Evolutionary conservation across 2,797 vertebrate genomes (phyloP), one percentile per base, ranked within the genome.

Genomic region (Gouania willdenowi): DNA sequence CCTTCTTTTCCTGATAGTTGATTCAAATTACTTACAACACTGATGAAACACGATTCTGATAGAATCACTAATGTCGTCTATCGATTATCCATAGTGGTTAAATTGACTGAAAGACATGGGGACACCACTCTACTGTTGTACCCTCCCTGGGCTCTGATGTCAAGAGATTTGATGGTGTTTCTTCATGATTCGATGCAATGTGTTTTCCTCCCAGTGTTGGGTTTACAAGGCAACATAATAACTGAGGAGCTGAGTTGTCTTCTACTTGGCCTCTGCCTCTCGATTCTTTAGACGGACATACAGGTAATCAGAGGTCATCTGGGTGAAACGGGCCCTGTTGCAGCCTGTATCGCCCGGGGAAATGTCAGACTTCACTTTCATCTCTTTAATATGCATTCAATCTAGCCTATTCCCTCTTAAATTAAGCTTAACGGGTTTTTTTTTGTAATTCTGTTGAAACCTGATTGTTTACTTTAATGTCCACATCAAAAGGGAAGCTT

Each of bases 11-110:
- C n/a, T n/a, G n/a, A n/a, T n/a, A n/a, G n/a, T n/a, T n/a, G n/a
- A n/a, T n/a, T n/a, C n/a, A n/a, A n/a, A n/a, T n/a, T n/a, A n/a
- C 49, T 45, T 32, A 14, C 53, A 41, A 26, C 25, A 30, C 39
- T 19, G 25, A 49, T 31, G 25, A n/a, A n/a, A n/a, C 6, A 20
- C 25, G 5, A 13, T n/a, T n/a, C n/a, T n/a, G n/a, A n/a, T n/a
- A 26, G 22, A 6, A 10, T 6, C 23, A 8, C 13, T 6, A 5
- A 13, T 12, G 6, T 33, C 17, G 3, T 13, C 22, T 17, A 37
- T 52, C 1, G 29, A 41, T 54, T 37, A 19, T 30, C 33, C 45
- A 14, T 61, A 37, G 24, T 41, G 16, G 42, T 13, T 22, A 38
- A 20, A 53, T 11, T 19, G 40, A 41, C 3, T 18, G 23, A 29